Evolutionary conservation across 2,797 vertebrate genomes (phyloP), one percentile per base, ranked within the genome.

Genomic region (Pteropus rufus): DNA sequence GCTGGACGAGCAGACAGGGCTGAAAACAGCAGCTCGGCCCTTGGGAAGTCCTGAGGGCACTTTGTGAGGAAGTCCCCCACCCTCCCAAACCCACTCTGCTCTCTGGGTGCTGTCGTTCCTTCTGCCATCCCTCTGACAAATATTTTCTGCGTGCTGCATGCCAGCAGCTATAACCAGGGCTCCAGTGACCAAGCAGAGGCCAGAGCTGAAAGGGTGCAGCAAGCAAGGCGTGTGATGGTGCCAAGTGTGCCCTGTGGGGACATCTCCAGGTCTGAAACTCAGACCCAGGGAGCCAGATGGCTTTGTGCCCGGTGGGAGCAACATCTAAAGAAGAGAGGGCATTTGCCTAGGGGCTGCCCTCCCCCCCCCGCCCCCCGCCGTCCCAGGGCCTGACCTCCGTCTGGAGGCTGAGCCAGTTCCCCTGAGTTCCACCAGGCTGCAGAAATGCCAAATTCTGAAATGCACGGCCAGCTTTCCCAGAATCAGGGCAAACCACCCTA

Each of bases 131-230:
- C 36, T 10, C 58, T 4, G 41, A 39, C 52, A 39, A 14, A 7
- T 21, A 2, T 5, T 34, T 73, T 26, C 75, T 23, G 56, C 60
- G 83, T 11, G 10, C 60, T 0, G 0, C 10, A 0, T 16, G 62
- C 41, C 21, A 0, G 58, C 26, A 0, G 18, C 44, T 12, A 26
- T 56, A 34, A 19, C 18, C 2, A 10, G n/a, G 56, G 65, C 19
- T 2, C 15, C 2, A 4, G 69, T 19, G 29, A 49, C 10, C 10
- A 41, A 2, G 8, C 65, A 3, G 41, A 36, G 34, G 31, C 81
- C 0, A 0, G 26, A 70, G 82, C n/a, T 54, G 39, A 2, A 34
- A 69, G 49, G 54, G 44, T 18, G 1, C 2, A 3, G 29, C 5
- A 1, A 44, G 85, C 26, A 18, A 1, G n/a, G 34, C 67, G 7